Conservation (phyloP, 2,113 vertebrate genomes). For the Lepus americanus region DNA sequence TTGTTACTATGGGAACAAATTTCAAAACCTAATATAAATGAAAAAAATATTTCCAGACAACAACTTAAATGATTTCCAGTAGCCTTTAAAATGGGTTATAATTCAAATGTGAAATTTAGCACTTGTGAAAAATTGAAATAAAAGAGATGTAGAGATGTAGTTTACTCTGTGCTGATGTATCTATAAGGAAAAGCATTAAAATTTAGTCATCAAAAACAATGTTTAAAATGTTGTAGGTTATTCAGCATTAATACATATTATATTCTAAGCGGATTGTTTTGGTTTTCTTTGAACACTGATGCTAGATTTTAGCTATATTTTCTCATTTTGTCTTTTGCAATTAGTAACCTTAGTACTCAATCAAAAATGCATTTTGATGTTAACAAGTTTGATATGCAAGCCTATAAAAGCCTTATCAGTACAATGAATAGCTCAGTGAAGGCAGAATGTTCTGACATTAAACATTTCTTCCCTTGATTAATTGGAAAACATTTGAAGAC, state of each 20-base stretch:
- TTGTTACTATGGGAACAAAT: conserved; percentile 70
- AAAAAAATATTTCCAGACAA: conserved; percentile 55
- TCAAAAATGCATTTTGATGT: not conserved
- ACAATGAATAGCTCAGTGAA: not conserved
- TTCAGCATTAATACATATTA: not conserved
- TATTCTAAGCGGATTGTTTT: not conserved
- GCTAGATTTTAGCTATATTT: not conserved
- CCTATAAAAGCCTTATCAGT: not conserved
- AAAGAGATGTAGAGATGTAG: not conserved
- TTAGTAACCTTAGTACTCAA: not conserved
- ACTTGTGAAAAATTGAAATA: conserved; percentile 8
- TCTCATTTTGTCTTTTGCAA: not conserved
- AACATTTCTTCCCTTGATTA: not conserved
- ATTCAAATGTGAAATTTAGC: conserved; percentile 43
- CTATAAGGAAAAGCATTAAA: not conserved
- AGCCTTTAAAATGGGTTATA: conserved; percentile 51
- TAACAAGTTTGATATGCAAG: not conserved
- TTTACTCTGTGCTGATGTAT: not conserved
- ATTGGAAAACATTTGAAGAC: conserved; percentile 2
- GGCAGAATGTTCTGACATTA: not conserved
- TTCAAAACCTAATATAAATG: conserved; percentile 57
- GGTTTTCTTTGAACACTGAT: not conserved
- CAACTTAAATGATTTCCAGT: conserved; percentile 59
- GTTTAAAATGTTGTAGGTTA: not conserved
- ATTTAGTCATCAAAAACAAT: not conserved